phyloP scores from a whole-genome alignment of 2,888 invertebrate genomes.

The Aquatica leii region DNA sequence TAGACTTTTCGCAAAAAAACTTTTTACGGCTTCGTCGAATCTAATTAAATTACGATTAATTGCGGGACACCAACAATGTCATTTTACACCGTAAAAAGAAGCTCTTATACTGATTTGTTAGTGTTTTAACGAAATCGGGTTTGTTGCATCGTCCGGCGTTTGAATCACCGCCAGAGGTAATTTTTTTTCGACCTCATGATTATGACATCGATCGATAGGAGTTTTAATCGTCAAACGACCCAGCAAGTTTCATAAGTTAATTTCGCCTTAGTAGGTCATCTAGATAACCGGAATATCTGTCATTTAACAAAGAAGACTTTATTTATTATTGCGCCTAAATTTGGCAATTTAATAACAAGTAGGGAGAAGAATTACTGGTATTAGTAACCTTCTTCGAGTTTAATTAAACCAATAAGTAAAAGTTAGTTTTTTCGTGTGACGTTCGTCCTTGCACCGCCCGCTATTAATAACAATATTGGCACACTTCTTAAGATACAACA shows the following conservation, averaged over 20 bases:
- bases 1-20: too few species aligned
- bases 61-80: too few species aligned
- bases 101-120: too few species aligned
- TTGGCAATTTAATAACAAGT: conserved; percentile 3
- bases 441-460: conserved; percentile 36
- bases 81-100: too few species aligned
- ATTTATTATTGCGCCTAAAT: conserved; percentile 4
- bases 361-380: conserved; percentile 15
- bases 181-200: too few species aligned
- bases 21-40: too few species aligned
- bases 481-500: conserved; percentile 31
- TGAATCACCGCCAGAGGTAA: too few species aligned
- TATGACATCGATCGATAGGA: not conserved
- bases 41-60: too few species aligned
- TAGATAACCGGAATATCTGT: conserved; percentile 11
- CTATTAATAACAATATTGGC: conserved; percentile 39
- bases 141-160: too few species aligned
- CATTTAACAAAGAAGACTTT: conserved; percentile 8
- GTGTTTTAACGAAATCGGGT: too few species aligned
- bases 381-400: conserved; percentile 25
- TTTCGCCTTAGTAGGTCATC: conserved; percentile 7
- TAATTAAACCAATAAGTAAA: conserved; percentile 33
- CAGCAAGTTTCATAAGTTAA: conserved; percentile 8
- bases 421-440: conserved; percentile 33
- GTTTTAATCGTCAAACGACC: not conserved